Evolutionary conservation across 2,888 invertebrate species (phyloP), one percentile per base, ranked within the genome.

Genomic region (Sminthurinus aureus): DNA sequence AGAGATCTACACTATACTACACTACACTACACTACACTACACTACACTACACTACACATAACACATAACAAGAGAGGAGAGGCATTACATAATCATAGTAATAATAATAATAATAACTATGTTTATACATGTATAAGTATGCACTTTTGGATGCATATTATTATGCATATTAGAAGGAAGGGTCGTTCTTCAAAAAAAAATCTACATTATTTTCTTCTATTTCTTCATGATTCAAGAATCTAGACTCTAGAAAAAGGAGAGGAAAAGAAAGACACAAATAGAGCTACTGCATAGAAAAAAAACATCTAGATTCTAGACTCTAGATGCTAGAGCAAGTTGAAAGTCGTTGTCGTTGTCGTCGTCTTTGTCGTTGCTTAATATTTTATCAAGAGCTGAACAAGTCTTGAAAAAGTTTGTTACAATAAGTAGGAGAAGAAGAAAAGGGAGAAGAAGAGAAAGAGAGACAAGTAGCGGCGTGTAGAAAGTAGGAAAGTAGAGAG

Each of bases 331-430:
- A 22, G 24, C 71, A 22, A 67, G 67, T 67, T 67, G 69, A 69
- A 69, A 71, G 71, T 71, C 24, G 38, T 38, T 38, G 38, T 38
- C 38, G 38, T 38, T 6, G 38, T 38, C 38, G 6, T 38, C 38
- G 38, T 38, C 38, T 38, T 38, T 38, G 38, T 71, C 71, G 24
- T 13, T 71, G 71, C 71, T 71, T 71, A 71, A 71, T 71, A 71
- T 71, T 71, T 71, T 71, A 71, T 24, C 71, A 24, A 71, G 71
- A 71, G 58, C 71, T 22, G 71, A 9, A 71, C 8, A 26, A 71
- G 26, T 26, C 58, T 15, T 58, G 58, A 18, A 58, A 71, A 71
- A 71, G 71, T 71, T 71, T 71, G 71, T 71, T 12, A 71, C 71
- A 67, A 3, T 67, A 67, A n/a, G 64, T 64, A 64, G 38, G 3